Conservation (phyloP, 37 sponge, comb jelly and placozoan genomes). For the Eunapius fragilis region DNA sequence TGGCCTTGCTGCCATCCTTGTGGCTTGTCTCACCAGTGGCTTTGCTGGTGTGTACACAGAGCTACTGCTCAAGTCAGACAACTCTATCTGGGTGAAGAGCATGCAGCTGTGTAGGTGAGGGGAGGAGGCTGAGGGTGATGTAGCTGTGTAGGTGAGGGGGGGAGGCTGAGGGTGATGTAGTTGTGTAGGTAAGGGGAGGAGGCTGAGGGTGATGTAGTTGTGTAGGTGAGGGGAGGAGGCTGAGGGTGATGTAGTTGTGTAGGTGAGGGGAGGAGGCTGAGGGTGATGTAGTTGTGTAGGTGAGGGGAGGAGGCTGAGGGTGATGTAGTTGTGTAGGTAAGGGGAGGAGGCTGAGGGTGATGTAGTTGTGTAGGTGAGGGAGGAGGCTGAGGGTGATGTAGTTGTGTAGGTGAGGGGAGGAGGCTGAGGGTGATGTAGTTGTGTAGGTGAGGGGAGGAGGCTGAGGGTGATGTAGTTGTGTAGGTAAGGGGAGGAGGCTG, state of each 20-base stretch:
- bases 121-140: background rate
- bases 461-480: too few relatives aligned
- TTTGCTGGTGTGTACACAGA: constrained; percentile 98
- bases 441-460: background rate
- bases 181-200: background rate
- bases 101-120: constrained; percentile 86
- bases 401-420: background rate
- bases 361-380: background rate
- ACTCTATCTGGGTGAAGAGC: constrained; percentile 95
- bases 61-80: constrained; percentile 84
- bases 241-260: background rate
- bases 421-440: too few relatives aligned
- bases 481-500: too few relatives aligned
- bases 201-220: background rate
- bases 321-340: background rate
- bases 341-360: background rate
- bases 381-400: background rate
- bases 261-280: background rate
- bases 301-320: background rate
- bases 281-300: background rate
- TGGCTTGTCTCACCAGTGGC: constrained; percentile 90
- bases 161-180: constrained; percentile 55
- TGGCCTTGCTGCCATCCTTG: constrained; percentile 77
- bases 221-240: background rate
- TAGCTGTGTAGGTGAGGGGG: background rate